Evolutionary conservation across 2,888 invertebrate genomes (phyloP), one percentile per base, ranked within the genome.

Genomic region (Erebia ligea): DNA sequence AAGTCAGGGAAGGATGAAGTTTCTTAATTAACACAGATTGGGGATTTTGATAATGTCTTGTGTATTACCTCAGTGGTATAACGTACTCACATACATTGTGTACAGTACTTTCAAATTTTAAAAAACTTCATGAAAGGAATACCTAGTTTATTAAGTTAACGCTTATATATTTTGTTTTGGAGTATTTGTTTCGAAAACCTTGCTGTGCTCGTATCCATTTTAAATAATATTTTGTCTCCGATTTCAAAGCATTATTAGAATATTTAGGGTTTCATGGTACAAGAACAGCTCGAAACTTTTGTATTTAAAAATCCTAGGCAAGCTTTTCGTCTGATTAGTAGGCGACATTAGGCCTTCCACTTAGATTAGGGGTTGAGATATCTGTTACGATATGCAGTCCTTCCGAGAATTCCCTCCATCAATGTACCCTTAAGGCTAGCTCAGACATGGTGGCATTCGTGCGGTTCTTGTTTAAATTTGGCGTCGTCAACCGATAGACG

Each of bases 11-110:
- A 62, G 70, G 63, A 34, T 71, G 58, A 19, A 17, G 58, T 50
- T 50, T 67, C 63, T 58, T 70, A 62, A 70, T 63, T 70, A 67
- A 67, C 54, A 40, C 10, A 70, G 63, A 11, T 52, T 13, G 57
- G 57, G 17, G 34, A 63, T 63, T 70, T 57, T 50, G 19, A 58
- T 54, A 45, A 50, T 56, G 19, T 42, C 45, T 10, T 62, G 25
- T 63, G 42, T 42, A 42, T 42, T 15, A 4, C 5, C 3, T 5
- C 5, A 3, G 48, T 50, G 15, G 34, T 34, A 21, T 21, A 1
- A 21, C 21, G 21, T 21, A 21, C 21, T 21, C 25, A 34, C 25
- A 25, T 25, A 3, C 34, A 34, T 34, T 6, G 34, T 34, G 34
- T 34, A 34, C 34, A 6, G 6, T 34, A 6, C 34, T 34, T 6